Conservation (phyloP, 2,113 vertebrate species). For the Megaceryle maxima region DNA sequence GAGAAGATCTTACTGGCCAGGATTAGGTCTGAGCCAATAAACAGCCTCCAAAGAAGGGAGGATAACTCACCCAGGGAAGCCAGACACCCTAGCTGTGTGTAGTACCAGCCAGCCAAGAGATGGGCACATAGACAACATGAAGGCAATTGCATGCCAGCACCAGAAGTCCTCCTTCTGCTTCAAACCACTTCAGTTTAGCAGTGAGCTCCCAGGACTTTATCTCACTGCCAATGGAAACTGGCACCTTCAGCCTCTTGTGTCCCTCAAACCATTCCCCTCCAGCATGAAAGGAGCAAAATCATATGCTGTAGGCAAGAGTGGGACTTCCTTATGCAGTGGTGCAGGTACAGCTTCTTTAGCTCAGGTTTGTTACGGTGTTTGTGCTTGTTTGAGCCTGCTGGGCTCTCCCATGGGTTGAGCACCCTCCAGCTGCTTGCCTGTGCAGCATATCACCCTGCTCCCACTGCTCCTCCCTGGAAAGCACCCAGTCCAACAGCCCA, state of each 20-base stretch:
- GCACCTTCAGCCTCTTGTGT: neutral
- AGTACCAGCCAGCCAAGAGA: neutral
- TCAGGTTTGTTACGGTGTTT: neutral
- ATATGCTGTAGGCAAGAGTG: neutral
- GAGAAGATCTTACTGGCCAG: neutral
- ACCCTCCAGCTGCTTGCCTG: neutral
- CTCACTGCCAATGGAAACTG: neutral
- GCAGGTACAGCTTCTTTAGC: neutral
- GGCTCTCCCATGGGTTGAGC: neutral
- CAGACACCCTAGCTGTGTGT: neutral
- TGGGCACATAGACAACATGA: fast-evolving
- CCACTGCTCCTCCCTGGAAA: neutral
- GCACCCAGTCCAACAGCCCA: neutral
- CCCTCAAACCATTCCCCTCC: neutral
- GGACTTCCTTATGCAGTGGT: neutral
- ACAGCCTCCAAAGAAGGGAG: neutral
- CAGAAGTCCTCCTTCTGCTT: neutral
- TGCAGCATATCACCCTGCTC: neutral
- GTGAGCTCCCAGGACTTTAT: neutral
- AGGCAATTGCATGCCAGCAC: neutral
- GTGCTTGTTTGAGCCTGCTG: conserved; percentile 16
- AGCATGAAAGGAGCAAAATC: neutral
- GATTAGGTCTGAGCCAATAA: neutral
- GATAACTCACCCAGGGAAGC: neutral
- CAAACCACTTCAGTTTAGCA: neutral